Evolutionary conservation across 2,888 invertebrate species (phyloP).

Genomic region (Blomia tropicalis): DNA sequence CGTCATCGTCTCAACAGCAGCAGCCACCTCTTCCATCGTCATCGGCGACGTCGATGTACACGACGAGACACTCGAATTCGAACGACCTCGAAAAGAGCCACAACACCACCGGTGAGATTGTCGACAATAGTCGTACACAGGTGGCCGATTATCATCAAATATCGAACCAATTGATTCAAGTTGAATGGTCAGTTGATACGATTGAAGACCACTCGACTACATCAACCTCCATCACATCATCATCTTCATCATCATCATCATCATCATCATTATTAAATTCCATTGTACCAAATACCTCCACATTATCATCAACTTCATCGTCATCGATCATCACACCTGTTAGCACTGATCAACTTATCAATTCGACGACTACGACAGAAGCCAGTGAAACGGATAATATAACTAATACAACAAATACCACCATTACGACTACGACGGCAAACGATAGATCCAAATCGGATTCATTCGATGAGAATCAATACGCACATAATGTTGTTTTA

Average conservation of each 20-base stretch:
- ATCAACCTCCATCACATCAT: not conserved
- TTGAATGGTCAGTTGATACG: not conserved
- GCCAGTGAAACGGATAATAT: not conserved
- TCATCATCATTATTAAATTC: too few relatives aligned
- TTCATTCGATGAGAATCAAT: not conserved
- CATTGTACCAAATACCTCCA: not conserved
- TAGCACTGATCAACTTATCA: not conserved
- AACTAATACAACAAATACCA: not conserved
- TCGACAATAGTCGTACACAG: not conserved
- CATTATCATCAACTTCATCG: not conserved
- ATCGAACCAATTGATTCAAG: not conserved
- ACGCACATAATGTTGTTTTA: too few relatives aligned
- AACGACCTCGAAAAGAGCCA: conserved; percentile 11
- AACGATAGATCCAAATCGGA: not conserved
- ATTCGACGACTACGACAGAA: not conserved
- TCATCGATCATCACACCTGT: not conserved
- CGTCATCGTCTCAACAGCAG: not conserved
- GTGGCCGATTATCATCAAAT: not conserved
- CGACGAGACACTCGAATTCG: not conserved
- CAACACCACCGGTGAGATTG: not conserved
- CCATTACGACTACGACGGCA: not conserved
- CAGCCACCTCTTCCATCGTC: not conserved
- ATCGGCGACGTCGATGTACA: not conserved
- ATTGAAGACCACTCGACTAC: not conserved
- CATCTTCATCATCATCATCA: not conserved